These are phyloP conservation scores for Chymomyza caudatula DNA, from an alignment of 2,888 invertebrate genomes.

Conservation along the genomic window DNA sequence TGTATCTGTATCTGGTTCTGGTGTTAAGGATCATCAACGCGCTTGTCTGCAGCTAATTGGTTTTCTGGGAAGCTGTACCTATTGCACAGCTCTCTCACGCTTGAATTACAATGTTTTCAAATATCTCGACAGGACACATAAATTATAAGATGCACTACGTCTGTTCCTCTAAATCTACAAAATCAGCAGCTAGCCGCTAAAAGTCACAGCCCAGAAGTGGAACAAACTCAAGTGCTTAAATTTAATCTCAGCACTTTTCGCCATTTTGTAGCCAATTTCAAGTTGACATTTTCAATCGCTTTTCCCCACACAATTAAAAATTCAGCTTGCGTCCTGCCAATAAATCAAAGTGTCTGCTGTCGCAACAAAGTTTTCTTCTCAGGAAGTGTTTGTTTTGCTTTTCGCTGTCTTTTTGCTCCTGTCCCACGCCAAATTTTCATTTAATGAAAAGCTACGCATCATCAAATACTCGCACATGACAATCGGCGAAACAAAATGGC, in stretches of 20 bases:
- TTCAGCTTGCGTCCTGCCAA: conserved; percentile 61
- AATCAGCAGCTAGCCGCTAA: not conserved
- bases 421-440: conserved; percentile 62
- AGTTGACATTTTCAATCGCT: conserved; percentile 2
- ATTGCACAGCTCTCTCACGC: conserved; percentile 41
- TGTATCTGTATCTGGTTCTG: not conserved
- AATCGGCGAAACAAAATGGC: conserved; percentile 31
- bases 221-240: not conserved
- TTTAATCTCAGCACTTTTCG: not conserved
- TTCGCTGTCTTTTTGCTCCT: no score
- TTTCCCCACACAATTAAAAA: conserved; percentile 56
- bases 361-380: conserved; percentile 53
- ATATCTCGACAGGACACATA: conserved; percentile 74
- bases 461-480: conserved; percentile 61
- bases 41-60: conserved; percentile 57
- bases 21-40: not conserved
- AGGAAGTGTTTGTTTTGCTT: conserved; percentile 3
- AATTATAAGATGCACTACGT: conserved; percentile 32
- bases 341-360: conserved; percentile 63
- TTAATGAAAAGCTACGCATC: conserved; percentile 71
- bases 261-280: not conserved
- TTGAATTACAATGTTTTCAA: conserved; percentile 71
- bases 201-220: no score
- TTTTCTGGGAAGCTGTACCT: conserved; percentile 58
- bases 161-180: not conserved